These are phyloP conservation scores for Eunapius fragilis DNA, from an alignment of 37 sponge, comb jelly and placozoan genomes.

Conservation along the genomic window DNA sequence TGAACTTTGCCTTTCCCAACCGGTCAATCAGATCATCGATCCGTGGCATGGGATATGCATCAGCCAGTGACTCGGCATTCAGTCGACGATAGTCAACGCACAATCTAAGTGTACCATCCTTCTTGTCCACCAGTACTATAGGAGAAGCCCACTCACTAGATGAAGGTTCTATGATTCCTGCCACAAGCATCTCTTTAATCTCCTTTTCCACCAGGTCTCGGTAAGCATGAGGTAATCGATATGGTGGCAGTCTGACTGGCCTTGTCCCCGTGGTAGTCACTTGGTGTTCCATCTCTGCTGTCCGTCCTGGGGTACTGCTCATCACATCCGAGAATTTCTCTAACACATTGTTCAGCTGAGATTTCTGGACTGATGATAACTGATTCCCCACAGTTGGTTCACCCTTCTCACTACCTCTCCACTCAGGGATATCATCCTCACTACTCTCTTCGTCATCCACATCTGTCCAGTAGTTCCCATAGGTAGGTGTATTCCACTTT, in stretches of 20 bases:
- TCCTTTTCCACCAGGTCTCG: conserved; percentile 20
- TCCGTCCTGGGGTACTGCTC: conserved; percentile 9
- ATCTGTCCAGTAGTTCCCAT: background rate
- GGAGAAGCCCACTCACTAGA: conserved; percentile 56
- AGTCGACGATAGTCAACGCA: conserved; percentile 69
- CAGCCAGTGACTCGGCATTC: conserved; percentile 28
- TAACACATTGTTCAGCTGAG: conserved; percentile 3
- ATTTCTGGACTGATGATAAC: conserved; percentile 11
- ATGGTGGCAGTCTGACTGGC: conserved; percentile 30
- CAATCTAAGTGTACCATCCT: conserved; percentile 38
- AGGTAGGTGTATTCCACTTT: background rate
- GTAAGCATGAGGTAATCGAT: conserved; percentile 46
- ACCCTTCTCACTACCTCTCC: conserved; percentile 20
- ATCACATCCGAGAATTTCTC: conserved; percentile 19
- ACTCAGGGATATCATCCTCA: conserved; percentile 1
- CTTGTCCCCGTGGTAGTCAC: conserved; percentile 6
- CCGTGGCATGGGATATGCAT: conserved; percentile 71
- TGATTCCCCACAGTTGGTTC: background rate
- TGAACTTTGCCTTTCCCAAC: conserved; percentile 39
- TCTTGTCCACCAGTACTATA: conserved; percentile 58
- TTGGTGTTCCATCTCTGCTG: conserved; percentile 25
- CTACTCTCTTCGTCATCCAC: background rate
- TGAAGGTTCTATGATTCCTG: conserved; percentile 49
- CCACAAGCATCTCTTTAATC: conserved; percentile 42
- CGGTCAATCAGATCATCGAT: conserved; percentile 58